Evolutionary conservation across 2,797 vertebrate species (phyloP).

Genomic region (Falco peregrinus): DNA sequence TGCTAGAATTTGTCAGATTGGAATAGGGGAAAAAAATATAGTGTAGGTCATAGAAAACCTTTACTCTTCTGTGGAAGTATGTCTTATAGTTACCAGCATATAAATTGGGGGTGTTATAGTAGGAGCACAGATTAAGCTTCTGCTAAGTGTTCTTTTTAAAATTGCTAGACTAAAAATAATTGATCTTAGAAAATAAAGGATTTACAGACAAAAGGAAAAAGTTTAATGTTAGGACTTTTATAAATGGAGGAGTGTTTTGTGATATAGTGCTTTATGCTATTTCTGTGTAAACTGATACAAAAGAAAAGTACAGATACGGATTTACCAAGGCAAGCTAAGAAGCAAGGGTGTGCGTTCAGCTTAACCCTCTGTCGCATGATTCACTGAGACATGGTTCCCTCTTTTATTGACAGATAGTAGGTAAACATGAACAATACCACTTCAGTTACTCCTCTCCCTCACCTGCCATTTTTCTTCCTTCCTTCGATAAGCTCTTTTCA

Average conservation of each 20-base stretch:
- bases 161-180: background rate
- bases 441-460: background rate
- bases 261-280: background rate
- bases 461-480: background rate
- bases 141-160: background rate
- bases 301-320: background rate
- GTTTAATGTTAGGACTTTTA: background rate
- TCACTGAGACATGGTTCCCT: background rate
- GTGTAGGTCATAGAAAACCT: background rate
- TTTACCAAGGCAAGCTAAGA: background rate
- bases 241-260: background rate
- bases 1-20: background rate
- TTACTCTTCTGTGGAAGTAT: background rate
- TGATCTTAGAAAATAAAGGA: background rate
- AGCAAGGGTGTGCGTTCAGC: background rate
- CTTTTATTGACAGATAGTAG: background rate
- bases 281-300: background rate
- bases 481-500: background rate
- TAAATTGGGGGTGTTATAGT: background rate
- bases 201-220: background rate
- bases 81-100: background rate
- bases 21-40: background rate
- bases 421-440: background rate
- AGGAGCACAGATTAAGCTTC: background rate
- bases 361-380: background rate